These are phyloP conservation scores for Macropis europaea DNA, from an alignment of 2,888 invertebrate species.

Conservation along the genomic window DNA sequence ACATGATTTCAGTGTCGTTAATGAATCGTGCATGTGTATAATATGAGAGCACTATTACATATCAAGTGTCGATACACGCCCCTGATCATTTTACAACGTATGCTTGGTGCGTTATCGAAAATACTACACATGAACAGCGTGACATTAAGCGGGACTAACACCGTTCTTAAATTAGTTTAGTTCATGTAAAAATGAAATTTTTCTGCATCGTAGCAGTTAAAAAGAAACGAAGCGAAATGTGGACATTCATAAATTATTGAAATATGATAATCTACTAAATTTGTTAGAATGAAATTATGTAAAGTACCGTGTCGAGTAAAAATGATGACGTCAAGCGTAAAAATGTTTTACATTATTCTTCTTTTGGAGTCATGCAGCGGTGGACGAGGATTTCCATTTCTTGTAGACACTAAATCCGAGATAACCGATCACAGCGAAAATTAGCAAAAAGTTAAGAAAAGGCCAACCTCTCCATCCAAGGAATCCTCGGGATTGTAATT, in stretches of 20 bases:
- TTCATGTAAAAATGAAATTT: too few species aligned
- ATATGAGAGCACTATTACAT: not conserved
- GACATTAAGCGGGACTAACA: not conserved
- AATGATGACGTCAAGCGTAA: not conserved
- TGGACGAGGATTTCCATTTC: conserved; percentile 23
- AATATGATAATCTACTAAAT: not conserved
- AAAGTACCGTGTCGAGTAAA: not conserved
- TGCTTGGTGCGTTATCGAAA: not conserved
- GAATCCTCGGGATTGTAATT: conserved; percentile 3
- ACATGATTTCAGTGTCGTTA: too few species aligned
- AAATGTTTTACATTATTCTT: not conserved
- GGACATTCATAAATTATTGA: too few species aligned
- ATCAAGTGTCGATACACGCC: conserved; percentile 13
- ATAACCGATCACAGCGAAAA: conserved; percentile 56
- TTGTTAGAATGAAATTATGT: not conserved
- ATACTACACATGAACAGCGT: not conserved
- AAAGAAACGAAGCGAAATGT: too few species aligned
- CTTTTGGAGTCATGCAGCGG: not conserved
- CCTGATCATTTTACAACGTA: conserved; percentile 14
- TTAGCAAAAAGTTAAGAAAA: conserved; percentile 66
- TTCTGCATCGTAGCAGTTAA: too few species aligned
- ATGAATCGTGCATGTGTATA: not conserved
- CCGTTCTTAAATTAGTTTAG: too few species aligned
- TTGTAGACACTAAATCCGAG: conserved; percentile 54
- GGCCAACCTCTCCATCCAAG: conserved; percentile 68